Conservation (phyloP, 2,113 vertebrate species). For the Tragelaphus strepsiceros region DNA sequence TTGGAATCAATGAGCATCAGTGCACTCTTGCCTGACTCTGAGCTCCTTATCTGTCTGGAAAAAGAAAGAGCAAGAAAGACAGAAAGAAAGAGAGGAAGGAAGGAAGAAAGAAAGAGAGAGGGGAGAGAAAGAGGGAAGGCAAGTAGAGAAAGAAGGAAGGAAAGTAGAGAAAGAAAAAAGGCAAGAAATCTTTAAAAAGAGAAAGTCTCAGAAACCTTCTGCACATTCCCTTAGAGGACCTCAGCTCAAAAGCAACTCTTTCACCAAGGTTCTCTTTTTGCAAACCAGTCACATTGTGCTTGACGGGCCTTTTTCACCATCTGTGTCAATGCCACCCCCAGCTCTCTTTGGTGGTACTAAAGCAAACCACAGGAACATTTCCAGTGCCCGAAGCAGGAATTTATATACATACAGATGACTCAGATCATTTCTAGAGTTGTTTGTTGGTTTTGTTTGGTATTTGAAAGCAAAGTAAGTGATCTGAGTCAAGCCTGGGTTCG, state of each 20-base stretch:
- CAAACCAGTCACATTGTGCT: not conserved
- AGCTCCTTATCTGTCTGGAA: constrained; percentile 7
- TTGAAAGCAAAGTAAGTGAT: constrained; percentile 30
- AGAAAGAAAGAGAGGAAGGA: not conserved
- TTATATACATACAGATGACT: not conserved
- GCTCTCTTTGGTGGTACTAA: not conserved
- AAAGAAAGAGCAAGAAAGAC: not conserved
- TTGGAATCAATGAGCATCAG: constrained; percentile 13
- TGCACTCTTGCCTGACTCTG: constrained; percentile 5
- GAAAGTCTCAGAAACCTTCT: not conserved
- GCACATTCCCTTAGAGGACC: not conserved
- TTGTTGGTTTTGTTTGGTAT: not conserved
- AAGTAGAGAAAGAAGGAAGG: not conserved
- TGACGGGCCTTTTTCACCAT: not conserved
- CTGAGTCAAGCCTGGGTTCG: not conserved
- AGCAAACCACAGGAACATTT: not conserved
- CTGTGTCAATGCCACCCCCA: not conserved
- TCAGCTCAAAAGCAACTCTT: not conserved
- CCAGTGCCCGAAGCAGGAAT: not conserved
- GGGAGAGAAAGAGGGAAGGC: not conserved
- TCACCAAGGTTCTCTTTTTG: not conserved
- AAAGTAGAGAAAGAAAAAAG: not conserved
- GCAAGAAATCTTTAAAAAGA: not conserved
- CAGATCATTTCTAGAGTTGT: not conserved
- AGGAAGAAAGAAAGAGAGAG: not conserved